Base-by-base conservation (phyloP, 2,797 vertebrate genomes). In the Uromys caudimaculatus region DNA sequence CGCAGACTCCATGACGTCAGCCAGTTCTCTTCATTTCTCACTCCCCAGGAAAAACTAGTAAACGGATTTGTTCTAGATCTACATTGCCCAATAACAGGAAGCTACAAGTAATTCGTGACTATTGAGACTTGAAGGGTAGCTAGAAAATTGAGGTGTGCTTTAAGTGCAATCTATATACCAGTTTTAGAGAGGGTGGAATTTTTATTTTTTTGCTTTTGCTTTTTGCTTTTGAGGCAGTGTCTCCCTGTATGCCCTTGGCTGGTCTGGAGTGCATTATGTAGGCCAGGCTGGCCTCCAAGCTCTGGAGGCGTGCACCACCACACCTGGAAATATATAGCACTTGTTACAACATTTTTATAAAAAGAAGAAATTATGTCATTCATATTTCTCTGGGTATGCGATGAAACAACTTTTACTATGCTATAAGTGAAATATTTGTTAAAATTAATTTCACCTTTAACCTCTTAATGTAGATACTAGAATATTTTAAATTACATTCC, bases 361-460 rank as follows among this genome's bases (percentile, higher is more conserved):
- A 62, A 58, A 24, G 27, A 82, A 82, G 38, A 64, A 44, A 84
- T 52, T 71, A 38, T 10, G 3, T 29, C 23, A 73, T 87, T 87
- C 50, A 41, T 38, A 73, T 52, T 71, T 87, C 38, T 54, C 47
- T 93, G 35, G 73, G 56, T 84, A 64, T 9, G 76, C 27, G 7
- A 52, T 88, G 38, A 95, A 90, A 88, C 54, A 71, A 67, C 32
- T 19, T 77, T 86, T 73, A 62, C 54, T 67, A 87, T n/a, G 16
- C 16, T 62, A 5, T 88, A 88, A 23, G 32, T 32, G 52, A 93
- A 82, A 62, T 85, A 77, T 60, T 84, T 58, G 52, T 82, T 81
- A 83, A 95, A 95, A 92, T 58, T 95, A 69, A 71, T 82, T 92
- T 88, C 54, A 79, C 13, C 3, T 60, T 14, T 11, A 76, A 27